A percentile compares a stretch with the other conserved stretches of the same genome.
These are phyloP conservation scores for Andrena bicolor DNA, from an alignment of 2,888 invertebrate species.

Conservation along the genomic window DNA sequence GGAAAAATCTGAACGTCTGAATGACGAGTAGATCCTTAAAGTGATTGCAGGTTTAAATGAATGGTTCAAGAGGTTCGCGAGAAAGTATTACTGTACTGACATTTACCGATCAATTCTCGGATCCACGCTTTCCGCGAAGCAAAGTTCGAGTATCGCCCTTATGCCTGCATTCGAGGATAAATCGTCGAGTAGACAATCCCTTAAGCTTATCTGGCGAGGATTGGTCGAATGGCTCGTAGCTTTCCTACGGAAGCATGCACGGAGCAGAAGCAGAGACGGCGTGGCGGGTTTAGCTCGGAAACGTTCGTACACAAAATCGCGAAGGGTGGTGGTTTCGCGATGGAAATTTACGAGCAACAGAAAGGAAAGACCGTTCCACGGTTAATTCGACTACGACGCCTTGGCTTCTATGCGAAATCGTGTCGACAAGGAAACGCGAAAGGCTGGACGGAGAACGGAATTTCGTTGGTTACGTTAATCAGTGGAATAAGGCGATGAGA, in stretches of 20 bases:
- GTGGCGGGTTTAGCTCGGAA: not conserved
- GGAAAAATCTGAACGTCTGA: too few species aligned
- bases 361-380: conserved; percentile 11
- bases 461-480: not conserved
- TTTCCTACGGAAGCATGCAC: not conserved
- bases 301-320: conserved; percentile 17
- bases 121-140: not conserved
- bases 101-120: too few species aligned
- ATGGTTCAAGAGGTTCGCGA: too few species aligned
- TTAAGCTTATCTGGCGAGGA: conserved; percentile 31
- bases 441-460: not conserved
- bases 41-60: too few species aligned
- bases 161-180: not conserved
- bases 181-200: conserved; percentile 26
- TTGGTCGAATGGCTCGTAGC: conserved; percentile 17
- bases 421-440: conserved; percentile 6
- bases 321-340: conserved; percentile 2
- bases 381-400: conserved; percentile 11
- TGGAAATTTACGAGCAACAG: conserved; percentile 37
- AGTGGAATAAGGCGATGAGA: not conserved
- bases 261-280: not conserved
- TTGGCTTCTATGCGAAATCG: conserved; percentile 7
- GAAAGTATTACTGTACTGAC: too few species aligned
- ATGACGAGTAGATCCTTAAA: too few species aligned
- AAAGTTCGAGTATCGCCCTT: not conserved